A percentile compares a stretch with the other conserved stretches of the same genome.
Conservation (phyloP, 2,888 invertebrate genomes). For the Rotaria macrura region DNA sequence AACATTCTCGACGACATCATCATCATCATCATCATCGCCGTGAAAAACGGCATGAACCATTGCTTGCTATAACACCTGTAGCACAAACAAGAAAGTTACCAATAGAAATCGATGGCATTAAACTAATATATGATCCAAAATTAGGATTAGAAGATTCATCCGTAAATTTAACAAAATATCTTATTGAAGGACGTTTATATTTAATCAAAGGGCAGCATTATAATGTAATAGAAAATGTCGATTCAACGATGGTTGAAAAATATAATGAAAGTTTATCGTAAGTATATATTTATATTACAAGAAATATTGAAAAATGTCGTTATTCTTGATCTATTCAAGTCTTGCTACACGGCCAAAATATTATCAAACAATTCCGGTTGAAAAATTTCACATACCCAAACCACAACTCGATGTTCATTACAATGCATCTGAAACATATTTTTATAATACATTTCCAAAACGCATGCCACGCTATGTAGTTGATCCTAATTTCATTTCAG, state of each 20-base stretch:
- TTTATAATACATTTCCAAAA: constrained; percentile 30
- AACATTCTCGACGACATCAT: background rate
- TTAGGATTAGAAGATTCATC: background rate
- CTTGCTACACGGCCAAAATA: constrained; percentile 25
- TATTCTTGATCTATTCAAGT: background rate
- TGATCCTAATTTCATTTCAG: constrained; percentile 30
- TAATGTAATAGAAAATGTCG: background rate
- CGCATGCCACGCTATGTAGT: constrained; percentile 22
- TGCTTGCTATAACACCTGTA: background rate
- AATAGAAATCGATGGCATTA: background rate
- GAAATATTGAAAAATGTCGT: background rate
- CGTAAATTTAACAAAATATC: background rate
- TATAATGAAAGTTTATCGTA: background rate
- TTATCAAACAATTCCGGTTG: constrained; percentile 26
- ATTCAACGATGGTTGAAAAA: background rate
- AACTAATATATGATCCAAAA: background rate
- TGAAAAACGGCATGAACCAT: background rate
- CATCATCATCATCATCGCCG: background rate
- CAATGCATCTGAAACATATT: constrained; percentile 30
- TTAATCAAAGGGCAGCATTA: background rate
- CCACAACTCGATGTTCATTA: constrained; percentile 28
- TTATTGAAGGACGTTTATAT: background rate
- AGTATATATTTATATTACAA: background rate
- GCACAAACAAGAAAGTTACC: background rate
- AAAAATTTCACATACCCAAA: constrained; percentile 24